Evolutionary conservation across 1,140 invertebrate genomes (phyloP), one percentile per base, ranked within the genome.

Genomic region (Tribolium madens): DNA sequence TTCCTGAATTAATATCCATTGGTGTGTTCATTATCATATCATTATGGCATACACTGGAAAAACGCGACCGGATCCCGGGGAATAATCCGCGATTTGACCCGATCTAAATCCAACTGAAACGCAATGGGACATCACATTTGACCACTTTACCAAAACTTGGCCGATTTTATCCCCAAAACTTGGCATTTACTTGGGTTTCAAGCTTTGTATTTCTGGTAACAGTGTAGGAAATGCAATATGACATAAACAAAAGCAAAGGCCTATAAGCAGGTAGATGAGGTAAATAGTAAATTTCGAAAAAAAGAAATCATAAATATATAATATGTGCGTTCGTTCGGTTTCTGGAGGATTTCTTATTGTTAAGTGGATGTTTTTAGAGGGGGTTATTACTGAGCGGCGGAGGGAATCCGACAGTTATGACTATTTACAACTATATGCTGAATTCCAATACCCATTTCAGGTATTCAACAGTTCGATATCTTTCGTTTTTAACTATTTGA

Each of bases 11-110:
- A 83, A 84, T 83, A 81, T 74, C 74, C 81, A 75, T 79, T 73
- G 74, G 79, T 73, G 72, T 73, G 78, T 77, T 76, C 83, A 85
- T 85, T 85, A 85, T 84, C 84, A 85, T 85, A 83, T 82, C 79
- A 80, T 85, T 84, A 78, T 47, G 15, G 18, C 10, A 48, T 76
- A 75, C 77, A 72, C 77, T 78, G 73, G 50, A 53, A 75, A 78
- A 78, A 75, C 14, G 6, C 15, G 14, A 5, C 3, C 3, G 12
- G 9, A 17, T 21, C 12, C 13, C 9, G 48, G 14, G 48, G n/a
- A 2, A 26, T 12, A 33, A 2, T 4, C 14, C 6, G 31, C n/a
- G 2, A 4, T 71, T 47, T 42, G 7, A 17, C 17, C n/a, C 15
- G 13, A 18, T 17, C 9, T 47, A 33, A 15, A 0, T 7, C 9